Percentiles rank a stretch among this genome's conserved stretches.
phyloP scores from a whole-genome alignment of 2,113 vertebrate species.

The Calypte anna region DNA sequence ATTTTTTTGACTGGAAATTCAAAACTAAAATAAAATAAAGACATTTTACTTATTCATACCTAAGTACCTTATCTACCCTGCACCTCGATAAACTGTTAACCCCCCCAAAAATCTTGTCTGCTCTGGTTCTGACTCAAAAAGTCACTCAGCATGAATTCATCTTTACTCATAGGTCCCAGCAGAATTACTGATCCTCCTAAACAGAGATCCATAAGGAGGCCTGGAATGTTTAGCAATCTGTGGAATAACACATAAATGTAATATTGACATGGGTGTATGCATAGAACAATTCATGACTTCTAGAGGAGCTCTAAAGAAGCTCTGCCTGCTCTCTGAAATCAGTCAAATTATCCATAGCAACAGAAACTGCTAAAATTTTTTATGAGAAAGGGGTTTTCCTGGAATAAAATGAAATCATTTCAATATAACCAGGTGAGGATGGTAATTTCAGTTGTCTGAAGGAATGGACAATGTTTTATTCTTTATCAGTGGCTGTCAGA shows the following conservation, averaged over 20 bases:
- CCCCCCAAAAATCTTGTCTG: neutral
- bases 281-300: neutral
- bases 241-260: neutral
- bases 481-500: constrained; percentile 39
- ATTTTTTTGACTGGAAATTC: neutral
- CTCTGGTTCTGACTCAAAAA: neutral
- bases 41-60: neutral
- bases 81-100: neutral
- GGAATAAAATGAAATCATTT: neutral
- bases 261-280: neutral
- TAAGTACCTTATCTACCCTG: neutral
- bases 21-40: neutral
- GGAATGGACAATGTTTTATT: neutral
- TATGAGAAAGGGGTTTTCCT: neutral
- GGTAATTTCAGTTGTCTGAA: neutral
- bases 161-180: neutral
- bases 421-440: neutral
- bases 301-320: neutral
- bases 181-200: neutral
- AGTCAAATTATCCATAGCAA: neutral
- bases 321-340: neutral
- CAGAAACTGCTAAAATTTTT: neutral
- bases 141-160: neutral
- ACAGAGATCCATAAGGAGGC: neutral
- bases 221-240: neutral